phyloP scores from a whole-genome alignment of 2,888 invertebrate genomes.

The Cataglyphis rosenhaueri region DNA sequence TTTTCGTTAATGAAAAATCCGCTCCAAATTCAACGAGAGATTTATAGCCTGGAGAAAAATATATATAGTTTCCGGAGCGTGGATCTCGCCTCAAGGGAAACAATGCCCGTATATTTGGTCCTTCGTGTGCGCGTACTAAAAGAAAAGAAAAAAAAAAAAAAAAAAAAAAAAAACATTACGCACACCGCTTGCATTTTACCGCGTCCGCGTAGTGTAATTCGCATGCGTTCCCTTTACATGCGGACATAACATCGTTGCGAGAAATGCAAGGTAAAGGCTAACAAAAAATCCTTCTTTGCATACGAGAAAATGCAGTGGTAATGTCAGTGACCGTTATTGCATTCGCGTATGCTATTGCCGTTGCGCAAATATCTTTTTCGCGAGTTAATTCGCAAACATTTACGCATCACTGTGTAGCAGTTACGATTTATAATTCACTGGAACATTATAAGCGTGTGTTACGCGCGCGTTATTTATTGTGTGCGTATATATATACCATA shows the following conservation, averaged over 20 bases:
- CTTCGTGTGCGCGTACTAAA: slow-evolving; percentile 23
- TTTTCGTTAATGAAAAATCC: slow-evolving; percentile 45
- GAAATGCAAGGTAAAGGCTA: background rate
- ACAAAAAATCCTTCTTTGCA: slow-evolving; percentile 31
- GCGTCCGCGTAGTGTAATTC: slow-evolving; percentile 38
- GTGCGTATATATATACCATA: no score
- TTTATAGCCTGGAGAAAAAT: slow-evolving; percentile 21
- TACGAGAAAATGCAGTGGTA: slow-evolving; percentile 32
- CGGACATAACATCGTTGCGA: slow-evolving; percentile 16
- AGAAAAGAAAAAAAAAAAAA: background rate
- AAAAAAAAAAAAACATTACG: slow-evolving; percentile 43
- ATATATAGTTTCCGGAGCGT: slow-evolving; percentile 36
- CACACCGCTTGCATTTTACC: slow-evolving; percentile 37
- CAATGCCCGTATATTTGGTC: slow-evolving; percentile 44
- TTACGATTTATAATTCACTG: background rate
- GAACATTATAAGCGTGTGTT: no score
- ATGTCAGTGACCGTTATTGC: slow-evolving; percentile 43
- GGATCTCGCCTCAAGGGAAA: slow-evolving; percentile 27
- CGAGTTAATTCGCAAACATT: slow-evolving; percentile 6
- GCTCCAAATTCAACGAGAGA: slow-evolving; percentile 19
- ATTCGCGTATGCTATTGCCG: slow-evolving; percentile 19
- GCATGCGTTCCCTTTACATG: slow-evolving; percentile 29
- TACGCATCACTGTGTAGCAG: background rate
- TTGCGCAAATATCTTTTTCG: slow-evolving; percentile 5
- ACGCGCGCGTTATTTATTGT: no score